Base-by-base conservation (phyloP, 1,140 invertebrate genomes). In the Pseudomyrmex flavicornis region DNA sequence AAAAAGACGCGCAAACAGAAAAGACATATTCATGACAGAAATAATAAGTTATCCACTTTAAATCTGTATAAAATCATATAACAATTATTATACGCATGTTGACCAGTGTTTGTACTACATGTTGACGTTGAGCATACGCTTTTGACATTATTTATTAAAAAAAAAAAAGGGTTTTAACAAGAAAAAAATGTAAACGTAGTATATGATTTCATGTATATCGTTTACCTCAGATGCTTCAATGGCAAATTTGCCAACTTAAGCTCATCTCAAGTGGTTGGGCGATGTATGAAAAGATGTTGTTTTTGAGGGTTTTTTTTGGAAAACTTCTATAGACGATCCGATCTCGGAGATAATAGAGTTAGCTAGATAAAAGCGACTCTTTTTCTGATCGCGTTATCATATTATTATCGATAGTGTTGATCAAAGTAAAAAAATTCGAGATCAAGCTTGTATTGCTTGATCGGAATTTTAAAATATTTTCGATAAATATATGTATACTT, bases 281-380 rank as follows among this genome's bases (percentile, higher is more conserved):
- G 13, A 1, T 22, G 48, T n/a, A 46, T 5, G 35, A 46, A 35
- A 35, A 77, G 17, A 17, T 58, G 44, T 15, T 44, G 63, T 20
- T 69, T 69, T 79, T 35, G 17, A 77, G 13, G 20, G 68, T 44
- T 44, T 22, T 17, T 56, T 17, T 68, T n/a, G 15, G 52, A 69
- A 46, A 58, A 20, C 52, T 69, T 46, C 26, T 15, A 35, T 35
- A n/a, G 13, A 22, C 35, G 54, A 44, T 46, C 22, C 63, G 75
- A 79, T 58, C 10, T 58, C n/a, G 4, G 13, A 56, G 35, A 69
- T 79, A 69, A 79, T 69, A 52, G 75, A 70, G 52, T 70, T 58
- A 69, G 20, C 17, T 22, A 17, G 65, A 69, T 79, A 69, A 79
- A 12, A 17, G 46, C 12, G 17, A 79, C 20, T 79, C 17, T 46